Percentiles rank a stretch among this genome's conserved stretches.
Evolutionary conservation across 2,113 vertebrate genomes (phyloP).

Genomic region (Scytalopus superciliaris): DNA sequence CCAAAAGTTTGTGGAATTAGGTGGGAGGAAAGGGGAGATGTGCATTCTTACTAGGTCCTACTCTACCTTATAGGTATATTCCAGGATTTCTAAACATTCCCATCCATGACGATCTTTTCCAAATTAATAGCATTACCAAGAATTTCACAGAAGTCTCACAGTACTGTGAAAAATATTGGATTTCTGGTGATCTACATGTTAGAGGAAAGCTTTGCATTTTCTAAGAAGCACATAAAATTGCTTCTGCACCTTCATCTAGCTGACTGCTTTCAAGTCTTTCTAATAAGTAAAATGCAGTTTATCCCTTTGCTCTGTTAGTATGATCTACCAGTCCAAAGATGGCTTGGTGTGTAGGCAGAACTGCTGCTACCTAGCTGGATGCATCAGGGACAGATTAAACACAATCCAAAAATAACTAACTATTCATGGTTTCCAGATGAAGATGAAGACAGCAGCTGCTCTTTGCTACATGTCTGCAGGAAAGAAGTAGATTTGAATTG

Average conservation of each 20-base stretch:
- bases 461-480: neutral
- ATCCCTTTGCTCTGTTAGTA: neutral
- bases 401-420: neutral
- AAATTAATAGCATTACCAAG: neutral
- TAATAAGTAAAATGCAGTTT: neutral
- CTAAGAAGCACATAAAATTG: neutral
- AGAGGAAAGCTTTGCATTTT: neutral
- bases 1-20: neutral
- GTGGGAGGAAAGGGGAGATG: neutral
- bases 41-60: neutral
- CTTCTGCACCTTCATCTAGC: neutral
- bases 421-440: neutral
- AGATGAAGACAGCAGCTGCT: neutral
- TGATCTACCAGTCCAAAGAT: neutral
- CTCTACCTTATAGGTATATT: neutral
- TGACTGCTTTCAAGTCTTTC: neutral
- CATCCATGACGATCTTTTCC: neutral
- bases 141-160: neutral
- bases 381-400: neutral
- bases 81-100: neutral
- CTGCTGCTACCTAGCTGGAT: neutral
- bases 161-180: neutral
- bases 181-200: neutral
- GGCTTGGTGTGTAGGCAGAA: neutral
- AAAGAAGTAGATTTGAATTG: neutral